Conservation (phyloP, 2,888 invertebrate genomes). For the Drosophila trichaetosa region DNA sequence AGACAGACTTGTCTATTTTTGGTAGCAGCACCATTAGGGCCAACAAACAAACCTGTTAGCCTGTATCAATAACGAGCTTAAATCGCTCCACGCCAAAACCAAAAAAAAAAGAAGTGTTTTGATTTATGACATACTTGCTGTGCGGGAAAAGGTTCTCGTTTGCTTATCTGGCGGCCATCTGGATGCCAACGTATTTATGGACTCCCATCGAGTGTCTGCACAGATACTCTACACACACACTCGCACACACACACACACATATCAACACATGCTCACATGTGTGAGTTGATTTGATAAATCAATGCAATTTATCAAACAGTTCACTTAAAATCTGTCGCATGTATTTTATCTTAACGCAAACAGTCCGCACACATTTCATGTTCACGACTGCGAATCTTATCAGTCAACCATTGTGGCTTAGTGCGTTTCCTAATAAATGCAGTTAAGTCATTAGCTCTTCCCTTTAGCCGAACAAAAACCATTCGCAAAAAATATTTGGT, state of each 20-base stretch:
- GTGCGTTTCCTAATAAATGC: conserved; percentile 69
- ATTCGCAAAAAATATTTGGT: conserved; percentile 48
- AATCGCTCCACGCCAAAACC: conserved; percentile 26
- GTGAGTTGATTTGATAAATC: conserved; percentile 70
- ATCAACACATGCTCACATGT: conserved; percentile 27
- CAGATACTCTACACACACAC: background rate
- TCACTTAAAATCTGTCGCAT: conserved; percentile 72
- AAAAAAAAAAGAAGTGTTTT: conserved; percentile 46
- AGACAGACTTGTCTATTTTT: conserved; percentile 12
- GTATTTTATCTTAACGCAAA: conserved; percentile 64
- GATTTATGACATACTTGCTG: conserved; percentile 65
- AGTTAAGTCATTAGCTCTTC: conserved; percentile 51
- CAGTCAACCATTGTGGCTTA: conserved; percentile 60
- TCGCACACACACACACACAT: background rate
- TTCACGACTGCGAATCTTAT: conserved; percentile 57
- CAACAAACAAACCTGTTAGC: conserved; percentile 68
- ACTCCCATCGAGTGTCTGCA: conserved; percentile 40
- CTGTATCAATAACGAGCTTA: conserved; percentile 71
- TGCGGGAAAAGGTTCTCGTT: conserved; percentile 26
- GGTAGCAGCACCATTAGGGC: conserved; percentile 44
- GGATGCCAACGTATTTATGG: conserved; percentile 59
- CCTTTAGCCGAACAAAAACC: conserved; percentile 5
- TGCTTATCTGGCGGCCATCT: conserved; percentile 71
- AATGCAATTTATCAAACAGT: conserved; percentile 76
- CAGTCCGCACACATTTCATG: conserved; percentile 37